phyloP scores from a whole-genome alignment of 23 tunicate genomes.

The Trididemnum nubilum region DNA sequence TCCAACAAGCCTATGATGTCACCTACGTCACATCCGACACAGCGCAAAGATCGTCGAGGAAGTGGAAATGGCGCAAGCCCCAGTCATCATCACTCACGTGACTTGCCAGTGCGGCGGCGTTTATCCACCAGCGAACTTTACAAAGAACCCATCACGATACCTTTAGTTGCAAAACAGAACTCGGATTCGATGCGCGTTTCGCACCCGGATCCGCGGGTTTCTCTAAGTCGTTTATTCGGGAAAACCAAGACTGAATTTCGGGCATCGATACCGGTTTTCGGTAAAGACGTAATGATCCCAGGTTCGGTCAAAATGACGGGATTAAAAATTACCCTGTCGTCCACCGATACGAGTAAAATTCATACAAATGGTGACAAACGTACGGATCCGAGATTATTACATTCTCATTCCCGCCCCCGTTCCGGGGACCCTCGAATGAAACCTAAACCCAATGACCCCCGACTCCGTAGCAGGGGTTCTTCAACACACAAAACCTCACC shows the following conservation, averaged over 20 bases:
- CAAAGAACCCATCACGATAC: constrained; percentile 82
- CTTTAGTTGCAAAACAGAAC: constrained; percentile 70
- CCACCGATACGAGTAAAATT: constrained; percentile 32
- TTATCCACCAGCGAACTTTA: constrained; percentile 69
- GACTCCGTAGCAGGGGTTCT: constrained; percentile 44
- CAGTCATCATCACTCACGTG: constrained; percentile 28
- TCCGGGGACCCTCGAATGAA: constrained; percentile 49
- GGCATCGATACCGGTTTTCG: constrained; percentile 50
- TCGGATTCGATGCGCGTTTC: constrained; percentile 51
- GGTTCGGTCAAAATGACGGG: constrained; percentile 59
- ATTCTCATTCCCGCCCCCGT: not conserved
- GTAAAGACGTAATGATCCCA: constrained; percentile 65
- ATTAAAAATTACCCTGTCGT: constrained; percentile 66
- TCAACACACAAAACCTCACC: constrained; percentile 36
- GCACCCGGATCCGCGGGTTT: constrained; percentile 84
- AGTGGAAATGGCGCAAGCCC: constrained; percentile 37
- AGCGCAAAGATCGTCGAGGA: not conserved
- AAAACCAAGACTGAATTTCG: constrained; percentile 38
- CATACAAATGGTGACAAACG: constrained; percentile 5
- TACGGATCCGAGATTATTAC: constrained; percentile 51
- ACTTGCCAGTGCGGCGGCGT: constrained; percentile 50
- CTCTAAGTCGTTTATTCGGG: constrained; percentile 77
- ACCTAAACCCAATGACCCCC: constrained; percentile 73
- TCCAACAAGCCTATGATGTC: constrained; percentile 47
- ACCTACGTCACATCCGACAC: constrained; percentile 45